Evolutionary conservation across 2,113 vertebrate genomes (phyloP).

Genomic region (Onychostoma macrolepis): DNA sequence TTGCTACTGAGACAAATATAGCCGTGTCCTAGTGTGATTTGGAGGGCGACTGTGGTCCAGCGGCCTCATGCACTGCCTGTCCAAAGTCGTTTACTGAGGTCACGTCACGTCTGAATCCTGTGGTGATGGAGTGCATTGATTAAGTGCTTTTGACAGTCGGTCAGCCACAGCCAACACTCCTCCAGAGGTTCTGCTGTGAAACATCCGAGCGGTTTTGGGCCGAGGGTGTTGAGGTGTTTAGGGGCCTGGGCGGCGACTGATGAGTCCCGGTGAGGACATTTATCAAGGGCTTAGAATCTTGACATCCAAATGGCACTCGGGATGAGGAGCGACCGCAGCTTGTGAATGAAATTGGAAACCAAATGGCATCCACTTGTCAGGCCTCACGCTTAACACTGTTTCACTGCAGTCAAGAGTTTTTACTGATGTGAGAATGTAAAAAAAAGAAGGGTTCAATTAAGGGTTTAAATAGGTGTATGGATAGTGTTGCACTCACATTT

Average conservation of each 20-base stretch:
- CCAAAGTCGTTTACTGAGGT: conserved; percentile 44
- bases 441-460: no score
- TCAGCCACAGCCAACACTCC: background rate
- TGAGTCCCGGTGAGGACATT: conserved; percentile 28
- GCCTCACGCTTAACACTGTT: conserved; percentile 16
- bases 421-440: conserved; percentile 45
- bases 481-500: background rate
- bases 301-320: conserved; percentile 34
- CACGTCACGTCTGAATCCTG: conserved; percentile 30
- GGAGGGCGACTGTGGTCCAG: background rate
- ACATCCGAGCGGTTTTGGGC: conserved; percentile 16
- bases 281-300: conserved; percentile 46
- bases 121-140: conserved; percentile 42
- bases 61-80: background rate
- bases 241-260: background rate
- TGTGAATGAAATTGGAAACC: conserved; percentile 55
- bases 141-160: conserved; percentile 51
- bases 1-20: background rate
- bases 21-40: conserved; percentile 14
- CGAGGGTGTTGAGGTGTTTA: background rate
- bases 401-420: conserved; percentile 29
- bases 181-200: background rate
- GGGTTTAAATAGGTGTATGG: background rate
- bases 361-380: conserved; percentile 51
- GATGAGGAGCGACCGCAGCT: conserved; percentile 11